Evolutionary conservation across 1,140 invertebrate species (phyloP).

Genomic region (Caenorhabditis brenneri): DNA sequence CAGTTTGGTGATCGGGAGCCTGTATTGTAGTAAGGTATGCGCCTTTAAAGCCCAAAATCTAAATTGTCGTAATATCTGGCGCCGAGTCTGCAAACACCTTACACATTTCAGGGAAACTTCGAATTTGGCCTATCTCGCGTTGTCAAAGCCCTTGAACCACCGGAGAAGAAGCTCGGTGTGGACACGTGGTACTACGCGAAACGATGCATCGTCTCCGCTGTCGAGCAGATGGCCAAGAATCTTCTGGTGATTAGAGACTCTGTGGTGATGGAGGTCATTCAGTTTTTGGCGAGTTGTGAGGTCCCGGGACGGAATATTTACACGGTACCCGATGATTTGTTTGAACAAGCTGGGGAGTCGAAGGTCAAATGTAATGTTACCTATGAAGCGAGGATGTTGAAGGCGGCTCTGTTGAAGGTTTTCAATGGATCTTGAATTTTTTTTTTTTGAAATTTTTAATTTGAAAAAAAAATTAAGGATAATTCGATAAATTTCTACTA

Average conservation of each 20-base stretch:
- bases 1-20: constrained; percentile 94
- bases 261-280: neutral
- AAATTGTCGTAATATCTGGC: neutral
- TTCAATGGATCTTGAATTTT: neutral
- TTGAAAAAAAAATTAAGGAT: no score
- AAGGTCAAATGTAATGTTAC: constrained; percentile 23
- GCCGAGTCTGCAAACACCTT: neutral
- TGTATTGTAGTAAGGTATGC: constrained; percentile 94
- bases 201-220: constrained; percentile 87
- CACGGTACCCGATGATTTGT: constrained; percentile 4
- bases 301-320: constrained; percentile 16
- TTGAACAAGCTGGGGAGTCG: constrained; percentile 17
- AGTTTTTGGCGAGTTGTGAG: neutral
- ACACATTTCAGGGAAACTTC: constrained; percentile 81
- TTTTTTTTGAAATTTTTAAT: no score
- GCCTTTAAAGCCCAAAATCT: no score
- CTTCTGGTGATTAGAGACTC: constrained; percentile 84
- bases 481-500: no score
- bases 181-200: constrained; percentile 98
- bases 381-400: constrained; percentile 16
- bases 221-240: constrained; percentile 81
- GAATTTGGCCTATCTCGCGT: constrained; percentile 98
- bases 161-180: constrained; percentile 90
- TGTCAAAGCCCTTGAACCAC: constrained; percentile 93
- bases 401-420: neutral